A percentile compares a stretch with the other conserved stretches of the same genome.
phyloP scores from a whole-genome alignment of 2,797 vertebrate species.

The Synanceia verrucosa region DNA sequence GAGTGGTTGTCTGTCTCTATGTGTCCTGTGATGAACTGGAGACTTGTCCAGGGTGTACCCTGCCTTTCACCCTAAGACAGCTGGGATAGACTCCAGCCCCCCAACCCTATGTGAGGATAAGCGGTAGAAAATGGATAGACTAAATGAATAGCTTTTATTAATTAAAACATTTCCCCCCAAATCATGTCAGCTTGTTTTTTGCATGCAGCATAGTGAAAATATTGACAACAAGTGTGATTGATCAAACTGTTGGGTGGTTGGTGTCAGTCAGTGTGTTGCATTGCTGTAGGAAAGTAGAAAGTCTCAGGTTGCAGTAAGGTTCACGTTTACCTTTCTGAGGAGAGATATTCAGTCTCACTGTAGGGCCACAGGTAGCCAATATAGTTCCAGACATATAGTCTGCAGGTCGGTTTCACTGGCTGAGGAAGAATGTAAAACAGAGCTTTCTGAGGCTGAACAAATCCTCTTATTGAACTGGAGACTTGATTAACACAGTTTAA shows the following conservation, averaged over 20 bases:
- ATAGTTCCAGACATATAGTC: constrained; percentile 39
- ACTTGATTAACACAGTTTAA: constrained; percentile 33
- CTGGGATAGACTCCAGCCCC: no score
- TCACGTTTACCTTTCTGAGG: constrained; percentile 44
- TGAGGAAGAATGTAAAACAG: constrained; percentile 43
- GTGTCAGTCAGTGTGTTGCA: background rate
- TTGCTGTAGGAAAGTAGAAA: constrained; percentile 20
- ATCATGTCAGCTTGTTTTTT: background rate
- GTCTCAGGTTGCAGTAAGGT: constrained; percentile 25
- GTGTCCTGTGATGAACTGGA: no score
- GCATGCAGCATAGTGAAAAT: background rate
- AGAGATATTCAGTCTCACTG: constrained; percentile 1
- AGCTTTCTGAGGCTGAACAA: constrained; percentile 57
- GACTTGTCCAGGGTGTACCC: no score
- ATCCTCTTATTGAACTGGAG: constrained; percentile 43
- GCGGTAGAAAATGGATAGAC: no score
- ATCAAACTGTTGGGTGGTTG: background rate
- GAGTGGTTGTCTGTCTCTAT: no score
- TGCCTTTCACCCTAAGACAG: no score
- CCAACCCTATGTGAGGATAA: no score
- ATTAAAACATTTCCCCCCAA: background rate
- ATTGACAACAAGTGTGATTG: constrained; percentile 15
- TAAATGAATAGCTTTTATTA: no score
- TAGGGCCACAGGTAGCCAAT: constrained; percentile 33
- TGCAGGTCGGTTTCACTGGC: constrained; percentile 39